These are phyloP conservation scores for Polia nebulosa DNA, from an alignment of 2,888 invertebrate genomes.

Conservation along the genomic window DNA sequence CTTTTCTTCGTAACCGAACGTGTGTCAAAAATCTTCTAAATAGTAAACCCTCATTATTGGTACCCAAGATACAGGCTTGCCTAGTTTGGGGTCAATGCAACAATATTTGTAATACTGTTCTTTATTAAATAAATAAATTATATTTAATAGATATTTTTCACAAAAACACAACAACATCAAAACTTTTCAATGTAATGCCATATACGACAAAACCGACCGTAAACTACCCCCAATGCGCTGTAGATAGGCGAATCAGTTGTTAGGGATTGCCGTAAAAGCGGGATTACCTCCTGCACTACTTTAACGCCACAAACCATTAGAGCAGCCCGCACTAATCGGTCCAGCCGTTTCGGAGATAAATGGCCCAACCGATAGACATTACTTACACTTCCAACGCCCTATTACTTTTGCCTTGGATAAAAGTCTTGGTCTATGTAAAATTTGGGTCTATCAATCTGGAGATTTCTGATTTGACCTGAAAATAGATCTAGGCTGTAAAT, in stretches of 20 bases:
- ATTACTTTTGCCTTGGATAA: slow-evolving; percentile 39
- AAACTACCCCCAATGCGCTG: not conserved
- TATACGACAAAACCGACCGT: not conserved
- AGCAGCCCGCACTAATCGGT: slow-evolving; percentile 55
- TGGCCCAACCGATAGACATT: slow-evolving; percentile 47
- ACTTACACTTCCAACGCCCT: slow-evolving; percentile 51
- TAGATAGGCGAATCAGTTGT: slow-evolving; percentile 18
- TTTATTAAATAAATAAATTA: no score
- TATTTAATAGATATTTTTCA: not conserved
- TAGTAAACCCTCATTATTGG: no score
- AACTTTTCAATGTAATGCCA: not conserved
- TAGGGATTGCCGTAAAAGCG: slow-evolving; percentile 32
- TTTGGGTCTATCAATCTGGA: slow-evolving; percentile 14
- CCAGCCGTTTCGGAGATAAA: slow-evolving; percentile 59
- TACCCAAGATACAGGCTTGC: no score
- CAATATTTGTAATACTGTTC: no score
- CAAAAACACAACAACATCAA: not conserved
- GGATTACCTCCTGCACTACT: slow-evolving; percentile 51
- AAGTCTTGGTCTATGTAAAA: slow-evolving; percentile 29
- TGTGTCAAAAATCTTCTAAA: no score
- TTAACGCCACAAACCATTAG: slow-evolving; percentile 59
- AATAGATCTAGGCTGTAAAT: no score
- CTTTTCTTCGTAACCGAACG: no score
- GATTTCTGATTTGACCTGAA: not conserved
- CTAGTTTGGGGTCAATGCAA: no score